Evolutionary conservation across 2,113 vertebrate species (phyloP), one percentile per base, ranked within the genome.

Genomic region (Poecile atricapillus): DNA sequence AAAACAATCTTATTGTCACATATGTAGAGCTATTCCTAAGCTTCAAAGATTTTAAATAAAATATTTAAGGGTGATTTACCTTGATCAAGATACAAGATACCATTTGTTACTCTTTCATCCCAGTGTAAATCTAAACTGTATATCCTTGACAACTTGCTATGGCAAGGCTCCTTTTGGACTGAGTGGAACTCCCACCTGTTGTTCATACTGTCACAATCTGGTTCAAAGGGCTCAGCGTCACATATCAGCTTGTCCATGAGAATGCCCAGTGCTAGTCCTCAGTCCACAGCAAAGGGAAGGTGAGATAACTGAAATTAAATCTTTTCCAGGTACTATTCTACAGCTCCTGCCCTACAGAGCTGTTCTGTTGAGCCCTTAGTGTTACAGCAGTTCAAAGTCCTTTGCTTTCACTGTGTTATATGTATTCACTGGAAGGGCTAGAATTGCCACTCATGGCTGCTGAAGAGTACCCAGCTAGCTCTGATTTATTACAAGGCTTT

Each of bases 401-500:
- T 87, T 91, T 33, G 20, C 15, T 25, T 76, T 5, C 1, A 1
- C 55, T 28, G 28, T 19, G 11, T 73, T 85, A 20, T 21, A 39
- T 60, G 21, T 62, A 46, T 55, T 65, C 79, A 28, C 56, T 67
- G 67, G n/a, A 87, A 89, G 23, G 31, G 21, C 55, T 83, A 53
- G 46, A 85, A 85, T 68, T 0, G 0, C 43, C 35, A 46, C 28
- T 85, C 30, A 3, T 23, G 47, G 70, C 37, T 74, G 67, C 39
- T 87, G 79, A 82, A 83, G 55, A 56, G 43, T 55, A 77, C 28
- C 22, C n/a, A 62, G 49, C 16, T 31, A 64, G 16, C 9, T 79
- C 59, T 88, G 56, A 94, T 95, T 96, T 92, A 94, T 64, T 67
- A 70, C 44, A 78, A 41, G 50, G 33, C 75, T 90, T 96, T 89